phyloP scores from a whole-genome alignment of 2,888 invertebrate genomes.

The Callosobruchus maculatus region DNA sequence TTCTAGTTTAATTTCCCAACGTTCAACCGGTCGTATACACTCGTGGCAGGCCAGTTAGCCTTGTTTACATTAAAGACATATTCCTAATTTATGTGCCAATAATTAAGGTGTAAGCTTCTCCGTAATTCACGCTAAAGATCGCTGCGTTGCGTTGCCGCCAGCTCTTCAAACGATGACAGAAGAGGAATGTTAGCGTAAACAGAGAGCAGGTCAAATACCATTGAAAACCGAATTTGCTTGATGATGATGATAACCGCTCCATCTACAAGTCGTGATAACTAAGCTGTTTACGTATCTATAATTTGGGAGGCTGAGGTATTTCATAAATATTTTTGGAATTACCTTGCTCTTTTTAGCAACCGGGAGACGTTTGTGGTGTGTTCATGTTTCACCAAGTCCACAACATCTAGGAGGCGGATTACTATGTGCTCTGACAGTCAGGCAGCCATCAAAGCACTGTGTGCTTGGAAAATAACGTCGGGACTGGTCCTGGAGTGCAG shows the following conservation, averaged over 20 bases:
- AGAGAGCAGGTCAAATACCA: not conserved
- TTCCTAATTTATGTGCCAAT: not conserved
- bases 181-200: not conserved
- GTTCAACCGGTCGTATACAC: not conserved
- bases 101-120: not conserved
- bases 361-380: too few species aligned
- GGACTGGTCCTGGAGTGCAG: too few species aligned
- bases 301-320: not conserved
- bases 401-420: too few species aligned
- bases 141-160: not conserved
- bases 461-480: too few species aligned
- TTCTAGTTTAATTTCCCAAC: not conserved
- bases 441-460: too few species aligned
- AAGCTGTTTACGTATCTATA: too few species aligned
- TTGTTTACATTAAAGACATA: not conserved
- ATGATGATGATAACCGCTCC: too few species aligned
- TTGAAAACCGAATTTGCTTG: not conserved
- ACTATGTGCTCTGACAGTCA: too few species aligned
- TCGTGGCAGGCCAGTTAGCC: not conserved
- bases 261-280: too few species aligned
- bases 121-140: not conserved
- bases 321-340: not conserved
- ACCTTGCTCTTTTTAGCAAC: too few species aligned
- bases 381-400: too few species aligned
- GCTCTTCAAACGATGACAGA: not conserved